phyloP scores from a whole-genome alignment of 2,797 vertebrate genomes.

The Jordanella pulchra region DNA sequence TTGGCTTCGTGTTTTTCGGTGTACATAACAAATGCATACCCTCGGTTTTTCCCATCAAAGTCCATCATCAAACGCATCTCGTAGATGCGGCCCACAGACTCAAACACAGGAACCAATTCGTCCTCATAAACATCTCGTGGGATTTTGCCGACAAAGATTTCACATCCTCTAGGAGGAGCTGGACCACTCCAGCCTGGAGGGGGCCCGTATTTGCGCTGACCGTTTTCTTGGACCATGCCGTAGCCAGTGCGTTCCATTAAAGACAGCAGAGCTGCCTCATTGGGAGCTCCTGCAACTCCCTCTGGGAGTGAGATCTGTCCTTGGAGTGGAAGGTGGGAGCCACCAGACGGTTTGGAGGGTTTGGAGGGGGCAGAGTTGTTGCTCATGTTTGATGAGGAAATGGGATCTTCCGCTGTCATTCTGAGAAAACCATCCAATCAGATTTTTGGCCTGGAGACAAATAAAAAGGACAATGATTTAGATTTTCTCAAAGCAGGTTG shows the following conservation, averaged over 20 bases:
- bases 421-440: constrained; percentile 91
- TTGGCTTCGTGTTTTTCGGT: constrained; percentile 95
- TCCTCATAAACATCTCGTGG: constrained; percentile 97
- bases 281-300: constrained; percentile 88
- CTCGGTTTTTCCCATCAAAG: constrained; percentile 97
- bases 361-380: constrained; percentile 78
- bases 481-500: constrained; percentile 1
- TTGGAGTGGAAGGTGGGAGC: constrained; percentile 76
- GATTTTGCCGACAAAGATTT: constrained; percentile 98
- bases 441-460: constrained; percentile 76
- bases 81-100: constrained; percentile 92
- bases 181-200: constrained; percentile 91
- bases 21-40: constrained; percentile 98
- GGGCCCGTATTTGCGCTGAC: constrained; percentile 95
- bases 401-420: constrained; percentile 98
- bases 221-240: constrained; percentile 94
- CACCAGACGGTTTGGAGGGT: constrained; percentile 63
- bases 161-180: constrained; percentile 92
- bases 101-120: constrained; percentile 95
- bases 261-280: constrained; percentile 87
- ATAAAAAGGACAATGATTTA: constrained; percentile 8
- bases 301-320: constrained; percentile 82
- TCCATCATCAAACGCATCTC: constrained; percentile 99
- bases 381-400: constrained; percentile 90
- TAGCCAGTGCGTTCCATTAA: constrained; percentile 95